Conservation (phyloP, 2,888 invertebrate species). For the Tetragonula carbonaria region DNA sequence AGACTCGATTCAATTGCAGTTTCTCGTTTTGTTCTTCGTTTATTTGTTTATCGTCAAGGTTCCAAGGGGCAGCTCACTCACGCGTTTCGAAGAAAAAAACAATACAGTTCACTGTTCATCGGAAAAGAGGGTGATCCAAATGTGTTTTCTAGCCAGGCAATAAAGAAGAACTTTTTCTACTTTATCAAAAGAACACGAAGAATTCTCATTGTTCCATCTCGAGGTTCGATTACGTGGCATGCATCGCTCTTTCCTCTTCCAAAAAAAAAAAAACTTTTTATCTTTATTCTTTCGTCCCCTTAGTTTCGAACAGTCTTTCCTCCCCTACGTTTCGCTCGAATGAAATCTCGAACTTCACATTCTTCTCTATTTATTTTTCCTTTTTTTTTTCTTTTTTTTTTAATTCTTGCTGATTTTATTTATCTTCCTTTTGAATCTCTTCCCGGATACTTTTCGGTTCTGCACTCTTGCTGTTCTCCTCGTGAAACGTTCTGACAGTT, state of each 20-base stretch:
- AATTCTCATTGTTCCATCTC: conserved; percentile 25
- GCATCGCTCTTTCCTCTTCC: conserved; percentile 41
- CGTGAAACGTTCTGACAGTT: not conserved
- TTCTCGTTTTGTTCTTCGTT: not conserved
- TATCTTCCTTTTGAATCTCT: not conserved
- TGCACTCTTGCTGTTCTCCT: not conserved
- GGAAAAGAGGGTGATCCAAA: conserved; percentile 30
- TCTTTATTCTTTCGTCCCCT: not conserved
- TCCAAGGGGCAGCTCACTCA: conserved; percentile 1
- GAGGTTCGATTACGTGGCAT: conserved; percentile 58
- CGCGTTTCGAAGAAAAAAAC: conserved; percentile 3
- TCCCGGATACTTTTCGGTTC: not conserved
- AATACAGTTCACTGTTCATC: conserved; percentile 41
- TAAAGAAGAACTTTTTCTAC: conserved; percentile 61
- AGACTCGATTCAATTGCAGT: too few relatives aligned
- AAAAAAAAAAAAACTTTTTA: not conserved
- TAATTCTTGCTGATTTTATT: not conserved
- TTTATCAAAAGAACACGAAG: conserved; percentile 40
- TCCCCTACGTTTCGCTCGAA: not conserved
- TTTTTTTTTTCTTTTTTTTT: too few relatives aligned
- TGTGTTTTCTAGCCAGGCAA: conserved; percentile 56
- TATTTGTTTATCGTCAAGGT: conserved; percentile 6
- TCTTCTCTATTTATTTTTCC: not conserved
- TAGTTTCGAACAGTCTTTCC: not conserved
- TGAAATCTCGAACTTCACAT: not conserved